Conservation (phyloP, 2,797 vertebrate species). For the Lophotriccus pileatus region DNA sequence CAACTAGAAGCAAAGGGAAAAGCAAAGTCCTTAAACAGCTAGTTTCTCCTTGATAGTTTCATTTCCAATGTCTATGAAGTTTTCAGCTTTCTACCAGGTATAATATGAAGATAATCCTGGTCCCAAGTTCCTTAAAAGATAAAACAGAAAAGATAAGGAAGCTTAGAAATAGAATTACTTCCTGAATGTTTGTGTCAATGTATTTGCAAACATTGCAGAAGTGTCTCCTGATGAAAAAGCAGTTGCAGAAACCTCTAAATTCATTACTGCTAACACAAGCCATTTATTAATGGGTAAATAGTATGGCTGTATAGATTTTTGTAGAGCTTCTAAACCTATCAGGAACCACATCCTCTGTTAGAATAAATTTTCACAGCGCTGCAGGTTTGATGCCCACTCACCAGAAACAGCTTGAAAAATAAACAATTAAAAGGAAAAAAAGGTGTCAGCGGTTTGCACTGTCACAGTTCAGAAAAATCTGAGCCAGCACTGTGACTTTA, state of each 20-base stretch:
- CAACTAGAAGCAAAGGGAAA: not conserved
- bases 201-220: slow-evolving; percentile 18
- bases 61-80: not conserved
- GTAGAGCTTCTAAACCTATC: slow-evolving; percentile 34
- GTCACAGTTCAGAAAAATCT: slow-evolving; percentile 37
- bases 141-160: not conserved
- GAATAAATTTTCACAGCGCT: slow-evolving; percentile 43
- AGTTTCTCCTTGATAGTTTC: not conserved
- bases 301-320: slow-evolving; percentile 18
- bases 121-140: not conserved
- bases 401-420: slow-evolving; percentile 45
- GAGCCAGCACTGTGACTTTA: slow-evolving; percentile 43
- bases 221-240: slow-evolving; percentile 15
- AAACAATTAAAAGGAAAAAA: slow-evolving; percentile 58
- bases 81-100: not conserved
- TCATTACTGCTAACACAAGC: slow-evolving; percentile 52
- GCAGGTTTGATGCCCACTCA: slow-evolving; percentile 42
- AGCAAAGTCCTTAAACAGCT: not conserved
- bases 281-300: slow-evolving; percentile 45
- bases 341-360: not conserved
- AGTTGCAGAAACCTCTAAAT: slow-evolving; percentile 31
- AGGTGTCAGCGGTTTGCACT: slow-evolving; percentile 23
- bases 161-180: not conserved
- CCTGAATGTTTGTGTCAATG: not conserved
- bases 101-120: not conserved